Base-by-base conservation (phyloP, 2,797 vertebrate genomes). In the Lagodon rhomboides region DNA sequence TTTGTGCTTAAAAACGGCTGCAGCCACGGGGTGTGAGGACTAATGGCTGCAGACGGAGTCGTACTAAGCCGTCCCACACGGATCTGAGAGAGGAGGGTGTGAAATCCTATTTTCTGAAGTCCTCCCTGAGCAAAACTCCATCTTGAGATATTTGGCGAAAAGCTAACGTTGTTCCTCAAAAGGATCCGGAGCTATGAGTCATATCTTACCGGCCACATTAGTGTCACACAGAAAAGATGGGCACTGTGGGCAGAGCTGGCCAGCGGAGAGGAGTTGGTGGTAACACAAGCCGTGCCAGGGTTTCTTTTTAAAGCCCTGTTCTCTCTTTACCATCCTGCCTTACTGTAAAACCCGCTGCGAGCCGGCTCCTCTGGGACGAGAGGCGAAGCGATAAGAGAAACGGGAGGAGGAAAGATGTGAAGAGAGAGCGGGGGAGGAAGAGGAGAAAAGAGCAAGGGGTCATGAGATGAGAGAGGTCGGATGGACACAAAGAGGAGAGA, bases 241-340 rank as follows among this genome's bases (percentile, higher is more conserved):
- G 56, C 80, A 63, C 75, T 82, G 90, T 88, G 87, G 85, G 87
- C 83, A 89, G 86, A 89, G 73, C 85, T 82, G 88, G 85, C 79
- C 72, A 17, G 25, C 62, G 54, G 62, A 76, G 72, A 71, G 51
- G 84, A 90, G 87, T 38, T 82, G 87, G 70, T 72, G 79, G 92
- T 87, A 91, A 92, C 64, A 85, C 60, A 90, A 91, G 85, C 75
- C 80, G 56, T 44, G 65, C 65, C 60, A 53, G 58, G 25, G 83
- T 80, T 92, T 92, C 82, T 92, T 91, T 94, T 92, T 93, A 86
- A 89, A 91, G 89, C 86, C 59, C 75, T 64, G 74, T n/a, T 90
- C 87, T 84, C 85, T 80, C 77, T 87, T 89, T 85, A 79, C 84
- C 77, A 25, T 77, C 80, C 88, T 74, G 86, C 87, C 79, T 91